Conservation (phyloP, 2,888 invertebrate species). For the Leptinotarsa tumamoca region DNA sequence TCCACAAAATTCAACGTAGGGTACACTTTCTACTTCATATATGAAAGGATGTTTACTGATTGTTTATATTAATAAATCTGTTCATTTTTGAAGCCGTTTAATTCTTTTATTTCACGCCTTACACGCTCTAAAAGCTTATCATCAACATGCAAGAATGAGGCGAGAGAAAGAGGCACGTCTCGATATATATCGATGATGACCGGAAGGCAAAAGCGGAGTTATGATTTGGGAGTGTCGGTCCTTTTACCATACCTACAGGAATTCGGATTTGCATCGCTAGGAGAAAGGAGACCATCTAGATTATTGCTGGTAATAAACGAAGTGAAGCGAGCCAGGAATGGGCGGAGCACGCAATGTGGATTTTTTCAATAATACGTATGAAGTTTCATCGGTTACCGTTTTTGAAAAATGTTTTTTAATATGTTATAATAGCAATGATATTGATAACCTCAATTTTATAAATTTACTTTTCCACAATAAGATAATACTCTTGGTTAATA, state of each 20-base stretch:
- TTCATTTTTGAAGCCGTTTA: too few relatives aligned
- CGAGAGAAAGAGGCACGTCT: background rate
- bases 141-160: background rate
- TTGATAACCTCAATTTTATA: too few relatives aligned
- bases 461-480: too few relatives aligned
- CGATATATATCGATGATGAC: conserved; percentile 5
- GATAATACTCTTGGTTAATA: too few relatives aligned
- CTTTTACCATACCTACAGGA: background rate
- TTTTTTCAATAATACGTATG: background rate
- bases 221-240: conserved; percentile 10
- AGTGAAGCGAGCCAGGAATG: background rate
- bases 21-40: too few relatives aligned
- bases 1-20: too few relatives aligned
- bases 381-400: background rate
- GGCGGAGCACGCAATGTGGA: background rate
- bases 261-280: background rate
- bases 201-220: background rate
- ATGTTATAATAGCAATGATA: too few relatives aligned
- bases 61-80: too few relatives aligned
- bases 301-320: background rate
- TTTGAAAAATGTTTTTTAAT: background rate
- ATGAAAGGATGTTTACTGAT: too few relatives aligned
- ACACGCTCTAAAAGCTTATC: background rate
- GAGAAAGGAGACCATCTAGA: conserved; percentile 9
- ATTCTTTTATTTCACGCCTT: background rate